Conservation (phyloP, 2,797 vertebrate species). For the Myiotriccus ornatus region DNA sequence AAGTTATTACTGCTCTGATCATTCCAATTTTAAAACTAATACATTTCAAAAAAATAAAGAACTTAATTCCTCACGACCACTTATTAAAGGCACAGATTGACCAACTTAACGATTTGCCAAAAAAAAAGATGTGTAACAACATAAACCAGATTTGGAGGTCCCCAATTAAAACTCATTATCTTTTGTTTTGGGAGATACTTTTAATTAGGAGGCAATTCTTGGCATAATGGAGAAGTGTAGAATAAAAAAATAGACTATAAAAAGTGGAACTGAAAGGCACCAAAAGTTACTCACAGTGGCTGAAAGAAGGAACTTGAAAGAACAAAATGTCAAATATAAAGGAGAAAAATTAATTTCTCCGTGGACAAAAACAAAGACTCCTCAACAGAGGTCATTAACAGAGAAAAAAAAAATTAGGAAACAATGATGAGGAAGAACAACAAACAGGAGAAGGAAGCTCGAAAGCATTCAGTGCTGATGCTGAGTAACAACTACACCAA, state of each 20-base stretch:
- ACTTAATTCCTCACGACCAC: background rate
- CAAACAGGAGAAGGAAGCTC: background rate
- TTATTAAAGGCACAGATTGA: background rate
- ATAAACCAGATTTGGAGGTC: background rate
- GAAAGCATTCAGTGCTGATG: background rate
- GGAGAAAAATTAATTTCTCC: background rate
- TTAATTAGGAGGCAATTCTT: background rate
- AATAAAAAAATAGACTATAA: background rate
- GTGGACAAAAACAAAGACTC: background rate
- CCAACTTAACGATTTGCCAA: accelerated
- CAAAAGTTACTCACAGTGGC: background rate
- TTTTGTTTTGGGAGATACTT: background rate
- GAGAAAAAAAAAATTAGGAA: background rate
- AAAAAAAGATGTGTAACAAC: background rate
- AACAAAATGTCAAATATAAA: background rate
- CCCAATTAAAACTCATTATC: background rate
- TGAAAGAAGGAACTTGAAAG: background rate
- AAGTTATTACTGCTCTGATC: background rate
- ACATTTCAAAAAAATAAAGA: background rate
- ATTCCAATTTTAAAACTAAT: background rate
- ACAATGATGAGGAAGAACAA: background rate
- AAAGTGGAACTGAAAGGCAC: background rate
- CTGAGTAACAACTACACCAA: background rate
- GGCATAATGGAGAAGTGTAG: background rate
- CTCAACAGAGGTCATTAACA: background rate